Evolutionary conservation across 2,113 vertebrate genomes (phyloP).

Genomic region (Chaetura pelagica): DNA sequence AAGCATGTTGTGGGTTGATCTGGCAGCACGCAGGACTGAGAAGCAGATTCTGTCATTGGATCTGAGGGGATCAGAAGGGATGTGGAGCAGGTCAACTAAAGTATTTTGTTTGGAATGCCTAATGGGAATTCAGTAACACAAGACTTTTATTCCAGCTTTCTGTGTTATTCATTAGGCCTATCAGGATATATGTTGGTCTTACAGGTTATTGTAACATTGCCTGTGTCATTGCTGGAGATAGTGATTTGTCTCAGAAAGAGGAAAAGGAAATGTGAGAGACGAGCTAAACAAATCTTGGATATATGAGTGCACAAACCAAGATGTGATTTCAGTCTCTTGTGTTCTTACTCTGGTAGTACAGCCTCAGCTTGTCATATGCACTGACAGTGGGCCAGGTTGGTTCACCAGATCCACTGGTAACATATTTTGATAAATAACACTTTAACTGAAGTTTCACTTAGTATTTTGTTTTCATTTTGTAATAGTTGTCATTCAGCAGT

Average conservation of each 20-base stretch:
- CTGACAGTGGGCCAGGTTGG: neutral
- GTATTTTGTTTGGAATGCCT: neutral
- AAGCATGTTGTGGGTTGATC: neutral
- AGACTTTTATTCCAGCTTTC: neutral
- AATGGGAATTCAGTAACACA: neutral
- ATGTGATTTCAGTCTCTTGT: neutral
- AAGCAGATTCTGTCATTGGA: conserved; percentile 11
- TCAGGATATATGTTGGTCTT: neutral
- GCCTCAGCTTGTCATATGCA: neutral
- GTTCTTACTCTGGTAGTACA: neutral
- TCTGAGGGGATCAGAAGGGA: neutral
- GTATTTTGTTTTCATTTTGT: neutral
- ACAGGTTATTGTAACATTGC: neutral
- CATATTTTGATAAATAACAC: neutral
- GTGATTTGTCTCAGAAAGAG: neutral
- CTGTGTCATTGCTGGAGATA: neutral
- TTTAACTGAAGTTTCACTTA: neutral
- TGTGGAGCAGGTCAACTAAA: neutral
- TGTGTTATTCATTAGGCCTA: neutral
- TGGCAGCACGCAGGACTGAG: neutral
- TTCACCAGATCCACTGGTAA: neutral
- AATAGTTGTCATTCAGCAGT: neutral
- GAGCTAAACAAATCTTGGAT: neutral
- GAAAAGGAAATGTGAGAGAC: neutral
- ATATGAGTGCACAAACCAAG: neutral